Base-by-base conservation (phyloP, 2,113 vertebrate species). In the Lipotes vexillifer region DNA sequence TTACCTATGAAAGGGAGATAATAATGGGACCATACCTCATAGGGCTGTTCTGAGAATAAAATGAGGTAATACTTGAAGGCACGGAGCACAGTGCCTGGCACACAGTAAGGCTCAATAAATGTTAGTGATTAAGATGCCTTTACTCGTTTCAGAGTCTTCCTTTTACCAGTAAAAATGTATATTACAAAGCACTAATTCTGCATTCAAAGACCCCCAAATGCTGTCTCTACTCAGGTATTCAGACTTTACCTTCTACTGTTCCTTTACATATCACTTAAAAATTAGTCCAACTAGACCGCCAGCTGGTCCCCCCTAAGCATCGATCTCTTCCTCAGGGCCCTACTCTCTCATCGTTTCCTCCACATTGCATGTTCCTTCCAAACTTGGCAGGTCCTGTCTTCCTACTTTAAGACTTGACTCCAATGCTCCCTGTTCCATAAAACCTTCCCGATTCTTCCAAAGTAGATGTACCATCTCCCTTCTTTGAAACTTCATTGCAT, bases 71-170 rank as follows among this genome's bases (percentile, higher is more conserved):
- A 96, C 4, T 15, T 77, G n/a, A 93, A 90, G 72, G 63, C 9
- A 10, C 9, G 31, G 80, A 84, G 68, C 21, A 15, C 1, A 66
- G 38, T 27, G 18, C 65, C 78, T 49, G 82, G 13, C 61, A n/a
- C n/a, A 90, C 0, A 52, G 27, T 44, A 72, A 94, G 8, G 36
- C 55, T 33, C 25, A 83, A 38, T 31, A n/a, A 86, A 87, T 52
- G 12, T 83, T 25, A 94, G 88, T 38, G 80, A 90, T 95, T 83
- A 83, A 31, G 21, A 94, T 25, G 31, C 74, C 18, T 63, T 63
- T 8, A 88, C 27, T 88, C 55, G 72, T 49, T 57, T 33, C 63
- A 63, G 33, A 92, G 9, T 63, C 57, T 90, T 93, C 74, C 52
- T 68, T 71, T 88, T 44, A 31, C 46, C 9, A 89, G 52, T 17